Conservation (phyloP, 2,888 invertebrate genomes). For the Dasypolia templi region DNA sequence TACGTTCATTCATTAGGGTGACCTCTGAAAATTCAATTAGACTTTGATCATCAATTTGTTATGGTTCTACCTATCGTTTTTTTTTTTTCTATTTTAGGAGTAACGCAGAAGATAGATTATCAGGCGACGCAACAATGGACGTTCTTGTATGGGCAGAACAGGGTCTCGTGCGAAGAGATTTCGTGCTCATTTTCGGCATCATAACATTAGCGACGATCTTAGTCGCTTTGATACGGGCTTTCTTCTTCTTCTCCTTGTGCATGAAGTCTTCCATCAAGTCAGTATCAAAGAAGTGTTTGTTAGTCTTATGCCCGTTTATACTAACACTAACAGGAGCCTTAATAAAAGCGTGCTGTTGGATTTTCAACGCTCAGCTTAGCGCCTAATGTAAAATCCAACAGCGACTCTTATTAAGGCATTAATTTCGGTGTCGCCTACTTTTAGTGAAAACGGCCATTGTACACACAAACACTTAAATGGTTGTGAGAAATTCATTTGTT, state of each 20-base stretch:
- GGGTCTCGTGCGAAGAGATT: constrained; percentile 79
- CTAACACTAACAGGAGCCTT: neutral
- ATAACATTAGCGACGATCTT: constrained; percentile 90
- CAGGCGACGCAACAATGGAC: constrained; percentile 84
- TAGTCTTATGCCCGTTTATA: neutral
- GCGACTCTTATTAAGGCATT: neutral
- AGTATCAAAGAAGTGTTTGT: constrained; percentile 54
- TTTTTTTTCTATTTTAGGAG: constrained; percentile 75
- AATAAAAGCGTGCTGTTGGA: neutral
- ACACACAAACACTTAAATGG: neutral
- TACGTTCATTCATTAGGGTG: too few relatives aligned
- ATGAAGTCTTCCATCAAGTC: constrained; percentile 92
- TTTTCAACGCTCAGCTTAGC: neutral
- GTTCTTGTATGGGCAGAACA: constrained; percentile 81
- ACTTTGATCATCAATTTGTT: too few relatives aligned
- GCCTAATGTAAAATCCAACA: neutral
- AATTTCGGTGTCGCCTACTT: neutral
- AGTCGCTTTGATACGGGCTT: constrained; percentile 91
- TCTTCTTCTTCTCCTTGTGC: constrained; percentile 92
- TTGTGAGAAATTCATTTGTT: neutral
- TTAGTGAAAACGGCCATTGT: neutral
- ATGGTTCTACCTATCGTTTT: neutral
- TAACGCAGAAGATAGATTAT: constrained; percentile 82
- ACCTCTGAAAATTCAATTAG: too few relatives aligned
- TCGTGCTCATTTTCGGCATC: constrained; percentile 89